A percentile compares a stretch with the other conserved stretches of the same genome.
Evolutionary conservation across 2,797 vertebrate genomes (phyloP).

Genomic region (Arvicola amphibius): DNA sequence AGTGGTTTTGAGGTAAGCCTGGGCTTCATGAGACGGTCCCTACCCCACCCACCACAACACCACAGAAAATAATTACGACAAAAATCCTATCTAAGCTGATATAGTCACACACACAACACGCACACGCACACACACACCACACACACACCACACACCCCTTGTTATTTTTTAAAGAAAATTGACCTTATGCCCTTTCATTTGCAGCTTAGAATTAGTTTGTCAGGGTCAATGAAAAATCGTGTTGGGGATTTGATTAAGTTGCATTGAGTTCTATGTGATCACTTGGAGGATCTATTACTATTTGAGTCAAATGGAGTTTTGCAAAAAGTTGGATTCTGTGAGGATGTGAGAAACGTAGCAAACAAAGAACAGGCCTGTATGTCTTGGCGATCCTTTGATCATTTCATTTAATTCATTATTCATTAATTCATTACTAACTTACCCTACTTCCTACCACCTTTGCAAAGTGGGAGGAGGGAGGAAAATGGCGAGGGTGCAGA

Average conservation of each 20-base stretch:
- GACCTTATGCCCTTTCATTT: background rate
- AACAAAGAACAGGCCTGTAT: background rate
- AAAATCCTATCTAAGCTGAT: background rate
- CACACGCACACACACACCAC: too few species aligned
- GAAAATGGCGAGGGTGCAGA: background rate
- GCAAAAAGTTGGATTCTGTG: background rate
- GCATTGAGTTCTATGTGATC: background rate
- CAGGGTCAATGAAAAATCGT: background rate
- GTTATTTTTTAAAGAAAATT: background rate
- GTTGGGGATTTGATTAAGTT: slow-evolving; percentile 35
- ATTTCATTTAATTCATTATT: background rate
- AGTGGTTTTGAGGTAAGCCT: background rate
- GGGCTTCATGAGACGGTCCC: background rate
- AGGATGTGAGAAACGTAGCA: background rate
- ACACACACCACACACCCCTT: background rate
- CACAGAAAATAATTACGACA: background rate
- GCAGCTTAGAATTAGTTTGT: slow-evolving; percentile 3
- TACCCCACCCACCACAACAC: background rate
- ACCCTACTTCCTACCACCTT: background rate
- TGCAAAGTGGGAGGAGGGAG: background rate
- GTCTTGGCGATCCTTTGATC: background rate
- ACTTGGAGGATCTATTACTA: background rate
- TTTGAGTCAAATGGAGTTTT: slow-evolving; percentile 41
- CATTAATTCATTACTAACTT: background rate
- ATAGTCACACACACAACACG: background rate